phyloP scores from a whole-genome alignment of 2,888 invertebrate species.

The Pollenia amentaria region DNA sequence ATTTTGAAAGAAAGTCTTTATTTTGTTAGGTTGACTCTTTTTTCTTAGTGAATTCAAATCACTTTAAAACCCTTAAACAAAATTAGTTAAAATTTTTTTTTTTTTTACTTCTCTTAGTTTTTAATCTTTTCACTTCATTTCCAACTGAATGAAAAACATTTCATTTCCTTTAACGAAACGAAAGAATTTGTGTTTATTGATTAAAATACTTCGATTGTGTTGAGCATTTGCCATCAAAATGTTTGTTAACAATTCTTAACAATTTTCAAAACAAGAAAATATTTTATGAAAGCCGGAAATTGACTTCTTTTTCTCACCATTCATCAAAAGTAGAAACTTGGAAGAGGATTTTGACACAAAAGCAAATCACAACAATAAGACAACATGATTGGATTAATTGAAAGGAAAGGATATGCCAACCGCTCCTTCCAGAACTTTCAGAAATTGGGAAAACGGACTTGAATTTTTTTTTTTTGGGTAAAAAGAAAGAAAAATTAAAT shows the following conservation, averaged over 20 bases:
- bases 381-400: slow-evolving; percentile 39
- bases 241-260: slow-evolving; percentile 38
- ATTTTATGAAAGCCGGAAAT: slow-evolving; percentile 49
- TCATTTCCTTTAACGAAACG: slow-evolving; percentile 32
- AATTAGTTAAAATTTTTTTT: neutral
- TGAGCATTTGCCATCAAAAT: slow-evolving; percentile 26
- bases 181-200: slow-evolving; percentile 13
- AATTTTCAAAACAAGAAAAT: slow-evolving; percentile 16
- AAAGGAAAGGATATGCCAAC: neutral
- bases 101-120: neutral
- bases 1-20: no score
- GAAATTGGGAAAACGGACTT: no score
- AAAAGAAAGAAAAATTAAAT: neutral
- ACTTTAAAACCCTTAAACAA: neutral
- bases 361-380: slow-evolving; percentile 12
- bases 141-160: slow-evolving; percentile 21
- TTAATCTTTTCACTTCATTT: neutral
- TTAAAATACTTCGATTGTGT: neutral
- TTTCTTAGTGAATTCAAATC: no score
- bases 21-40: no score
- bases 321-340: neutral
- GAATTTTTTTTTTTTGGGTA: neutral
- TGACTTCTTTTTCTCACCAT: slow-evolving; percentile 51
- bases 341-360: slow-evolving; percentile 12
- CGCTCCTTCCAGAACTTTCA: no score